Conservation (phyloP, 2,113 vertebrate species). For the Zosterops borbonicus region DNA sequence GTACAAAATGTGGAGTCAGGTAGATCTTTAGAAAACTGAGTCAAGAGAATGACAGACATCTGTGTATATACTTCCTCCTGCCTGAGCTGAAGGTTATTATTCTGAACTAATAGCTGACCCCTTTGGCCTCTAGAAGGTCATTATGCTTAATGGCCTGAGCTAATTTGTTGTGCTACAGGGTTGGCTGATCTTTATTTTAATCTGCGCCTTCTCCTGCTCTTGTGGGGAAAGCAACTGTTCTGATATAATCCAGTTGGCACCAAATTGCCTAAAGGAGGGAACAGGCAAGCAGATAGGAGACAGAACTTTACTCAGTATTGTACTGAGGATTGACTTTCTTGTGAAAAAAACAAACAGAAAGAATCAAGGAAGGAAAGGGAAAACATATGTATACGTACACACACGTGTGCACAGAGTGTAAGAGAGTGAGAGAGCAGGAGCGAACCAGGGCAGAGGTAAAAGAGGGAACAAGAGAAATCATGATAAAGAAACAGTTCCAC, state of each 20-base stretch:
- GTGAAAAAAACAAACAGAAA: background rate
- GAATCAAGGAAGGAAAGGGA: background rate
- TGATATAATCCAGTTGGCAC: slow-evolving; percentile 62
- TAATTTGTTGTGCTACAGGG: slow-evolving; percentile 70
- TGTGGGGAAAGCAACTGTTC: slow-evolving; percentile 47
- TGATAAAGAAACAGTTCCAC: background rate
- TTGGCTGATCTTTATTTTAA: slow-evolving; percentile 64
- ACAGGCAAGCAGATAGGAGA: slow-evolving; percentile 14
- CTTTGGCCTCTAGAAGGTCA: slow-evolving; percentile 55
- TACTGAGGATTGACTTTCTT: background rate
- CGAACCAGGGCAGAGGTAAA: background rate
- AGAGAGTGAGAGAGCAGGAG: background rate
- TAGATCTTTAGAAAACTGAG: slow-evolving; percentile 24
- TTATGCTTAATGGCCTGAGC: slow-evolving; percentile 68
- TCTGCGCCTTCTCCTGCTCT: slow-evolving; percentile 49
- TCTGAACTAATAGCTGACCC: slow-evolving; percentile 66
- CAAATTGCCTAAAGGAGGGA: slow-evolving; percentile 36
- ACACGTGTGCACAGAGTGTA: rapidly evolving
- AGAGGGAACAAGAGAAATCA: background rate
- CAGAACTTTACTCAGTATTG: slow-evolving; percentile 4
- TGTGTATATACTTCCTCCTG: slow-evolving; percentile 34
- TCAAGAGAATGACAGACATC: background rate
- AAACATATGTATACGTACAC: background rate
- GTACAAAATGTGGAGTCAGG: background rate
- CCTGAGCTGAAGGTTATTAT: slow-evolving; percentile 59